Evolutionary conservation across 2,797 vertebrate genomes (phyloP), one percentile per base, ranked within the genome.

Genomic region (Chaetodon trifasciatus): DNA sequence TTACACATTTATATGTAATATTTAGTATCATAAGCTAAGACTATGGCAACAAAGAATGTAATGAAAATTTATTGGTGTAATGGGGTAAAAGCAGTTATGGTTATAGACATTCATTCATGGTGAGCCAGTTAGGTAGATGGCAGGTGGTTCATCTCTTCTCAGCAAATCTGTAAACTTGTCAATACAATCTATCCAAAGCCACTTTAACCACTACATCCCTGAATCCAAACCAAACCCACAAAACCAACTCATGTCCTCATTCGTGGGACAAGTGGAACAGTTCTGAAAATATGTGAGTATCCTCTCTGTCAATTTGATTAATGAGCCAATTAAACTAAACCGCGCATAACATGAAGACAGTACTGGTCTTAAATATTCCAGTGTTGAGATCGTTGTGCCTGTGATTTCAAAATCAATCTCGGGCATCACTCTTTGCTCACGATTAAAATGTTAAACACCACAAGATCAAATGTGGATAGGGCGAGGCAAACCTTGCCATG

Each of bases 381-480:
- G n/a, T 40, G 16, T 12, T 32, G 21, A 12, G 11, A 52, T 40
- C 28, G 24, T 13, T 52, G 11, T 19, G 15, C 5, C 28, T 62
- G 6, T 47, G 9, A 55, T 65, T 76, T 56, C 13, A 17, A 56
- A 64, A 67, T 66, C 37, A 16, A 8, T 66, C n/a, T 69, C 55
- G 37, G 21, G 28, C 70, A 63, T 76, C 74, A 39, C 58, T 23
- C 37, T 63, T 70, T 67, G 28, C 52, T 78, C 40, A n/a, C 40
- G 8, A 47, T 58, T 66, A 68, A 76, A 74, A 86, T 39, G 23
- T 58, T 21, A 37, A 74, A 60, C 68, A 61, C 62, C 69, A 60
- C 44, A 46, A 15, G 67, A 79, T 81, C 28, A 52, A 17, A 72
- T 57, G 8, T 80, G 55, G 70, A 67, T 40, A 23, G 66, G 37